Base-by-base conservation (phyloP, 2,888 invertebrate genomes). In the Boloria selene region DNA sequence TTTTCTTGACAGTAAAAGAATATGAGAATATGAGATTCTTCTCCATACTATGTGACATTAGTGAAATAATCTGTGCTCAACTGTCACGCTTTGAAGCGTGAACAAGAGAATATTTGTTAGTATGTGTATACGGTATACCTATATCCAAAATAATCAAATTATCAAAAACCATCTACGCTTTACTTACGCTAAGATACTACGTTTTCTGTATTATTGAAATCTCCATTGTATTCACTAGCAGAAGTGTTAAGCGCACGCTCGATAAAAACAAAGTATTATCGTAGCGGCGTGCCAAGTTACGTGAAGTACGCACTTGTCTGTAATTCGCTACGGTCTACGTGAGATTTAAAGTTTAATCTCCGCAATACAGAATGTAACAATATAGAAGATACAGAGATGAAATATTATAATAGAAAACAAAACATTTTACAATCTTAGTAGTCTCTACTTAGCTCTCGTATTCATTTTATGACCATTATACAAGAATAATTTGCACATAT, bases 261-360 rank as follows among this genome's bases (percentile, higher is more conserved):
- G 55, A 70, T 73, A 69, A 69, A 71, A 72, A 69, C 71, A 65
- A 70, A 69, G 64, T 69, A 66, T 65, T 63, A 31, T 59, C 61
- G 50, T 68, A 58, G 54, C 51, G 45, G 62, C 65, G 66, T 71
- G 69, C 62, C 63, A 71, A 68, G 67, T 62, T 58, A 38, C 50
- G 51, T 56, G 65, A 61, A 68, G 61, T 64, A 69, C 66, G 58
- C 61, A 49, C 59, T 59, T 59, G 56, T 26, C n/a, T 10, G 56
- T 63, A 58, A 52, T 64, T 56, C 51, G 52, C 64, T 64, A 58
- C 44, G 64, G 51, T 52, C 52, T 64, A 52, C 58, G 64, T 58
- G 58, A 58, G 18, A 45, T 59, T 13, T 45, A 58, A 51, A 52
- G 31, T 58, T 26, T 52, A 58, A 64, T 64, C 45, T 26, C 31